Evolutionary conservation across 2,888 invertebrate species (phyloP), one percentile per base, ranked within the genome.

Genomic region (Cosmopolites sordidus): DNA sequence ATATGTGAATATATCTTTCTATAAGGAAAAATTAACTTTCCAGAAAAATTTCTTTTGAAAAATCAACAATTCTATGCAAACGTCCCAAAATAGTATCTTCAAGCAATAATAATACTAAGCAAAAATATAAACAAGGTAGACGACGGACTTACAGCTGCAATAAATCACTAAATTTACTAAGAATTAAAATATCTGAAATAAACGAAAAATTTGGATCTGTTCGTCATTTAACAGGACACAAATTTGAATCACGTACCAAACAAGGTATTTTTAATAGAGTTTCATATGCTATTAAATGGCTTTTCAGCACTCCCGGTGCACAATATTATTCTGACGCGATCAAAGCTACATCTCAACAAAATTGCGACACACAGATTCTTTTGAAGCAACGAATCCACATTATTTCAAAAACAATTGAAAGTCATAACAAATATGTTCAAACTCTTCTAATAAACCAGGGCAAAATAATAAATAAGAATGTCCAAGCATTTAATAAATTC

Each of bases 311-410:
- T n/a, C 48, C 48, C 1, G 54, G 44, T 45, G 54, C 49, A 15
- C 22, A 50, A 39, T 46, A 40, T 39, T 54, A 50, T 17, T 44
- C 42, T 2, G 46, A 45, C 8, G 33, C 54, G 4, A 50, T 54
- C 11, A 12, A 45, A 12, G n/a, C 33, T 12, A 37, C 50, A 1
- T 9, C 46, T 3, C 33, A 45, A 42, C 42, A 54, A 37, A 49
- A 49, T 18, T 6, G 41, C 11, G 43, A 54, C n/a, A 54, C 47
- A 1, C 56, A 59, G 38, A 48, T 37, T 15, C 39, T 61, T 2
- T 51, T 63, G 51, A 58, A 62, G 54, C 56, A 59, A 54, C 59
- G 62, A 56, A 48, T 64, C n/a, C 53, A 38, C 9, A 53, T 64
- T 8, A 56, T 63, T n/a, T 60, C 62, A 1, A 56, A 54, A 4